Conservation (phyloP, 2,797 vertebrate genomes). For the Synanceia verrucosa region DNA sequence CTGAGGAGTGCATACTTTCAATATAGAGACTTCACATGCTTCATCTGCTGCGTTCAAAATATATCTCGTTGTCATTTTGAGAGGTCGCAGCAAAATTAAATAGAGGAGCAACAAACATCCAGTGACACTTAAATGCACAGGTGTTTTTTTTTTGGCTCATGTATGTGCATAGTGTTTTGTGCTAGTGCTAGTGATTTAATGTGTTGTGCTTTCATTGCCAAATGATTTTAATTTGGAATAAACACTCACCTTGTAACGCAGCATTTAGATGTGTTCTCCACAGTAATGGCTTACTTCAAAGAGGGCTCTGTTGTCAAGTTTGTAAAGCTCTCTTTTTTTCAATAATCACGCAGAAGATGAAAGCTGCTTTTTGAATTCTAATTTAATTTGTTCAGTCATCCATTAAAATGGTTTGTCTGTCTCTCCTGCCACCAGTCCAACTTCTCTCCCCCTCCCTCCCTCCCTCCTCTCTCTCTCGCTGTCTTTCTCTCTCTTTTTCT, state of each 20-base stretch:
- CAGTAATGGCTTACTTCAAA: slow-evolving; percentile 75
- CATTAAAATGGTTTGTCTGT: slow-evolving; percentile 81
- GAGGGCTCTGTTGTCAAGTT: slow-evolving; percentile 67
- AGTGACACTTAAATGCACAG: slow-evolving; percentile 3
- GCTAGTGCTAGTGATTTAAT: slow-evolving; percentile 19
- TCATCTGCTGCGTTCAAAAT: slow-evolving; percentile 57
- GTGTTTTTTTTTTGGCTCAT: slow-evolving; percentile 9
- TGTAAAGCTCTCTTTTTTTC: slow-evolving; percentile 64
- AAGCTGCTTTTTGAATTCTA: slow-evolving; percentile 81
- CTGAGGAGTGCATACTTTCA: slow-evolving; percentile 39
- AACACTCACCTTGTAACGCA: slow-evolving; percentile 64
- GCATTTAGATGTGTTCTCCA: slow-evolving; percentile 55
- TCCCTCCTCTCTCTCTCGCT: slow-evolving; percentile 14
- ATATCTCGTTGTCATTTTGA: slow-evolving; percentile 39
- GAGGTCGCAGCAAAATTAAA: slow-evolving; percentile 29
- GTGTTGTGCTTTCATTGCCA: slow-evolving; percentile 35
- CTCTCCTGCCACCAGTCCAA: slow-evolving; percentile 56
- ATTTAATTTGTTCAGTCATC: slow-evolving; percentile 86
- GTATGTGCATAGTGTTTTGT: neutral
- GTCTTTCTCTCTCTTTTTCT: slow-evolving; percentile 12
- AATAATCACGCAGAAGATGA: slow-evolving; percentile 77
- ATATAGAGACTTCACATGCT: slow-evolving; percentile 57
- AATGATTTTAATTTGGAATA: slow-evolving; percentile 64
- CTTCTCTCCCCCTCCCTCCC: slow-evolving; percentile 16
- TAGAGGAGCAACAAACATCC: neutral